Evolutionary conservation across 2,797 vertebrate species (phyloP).

Genomic region (Vespertilio murinus): DNA sequence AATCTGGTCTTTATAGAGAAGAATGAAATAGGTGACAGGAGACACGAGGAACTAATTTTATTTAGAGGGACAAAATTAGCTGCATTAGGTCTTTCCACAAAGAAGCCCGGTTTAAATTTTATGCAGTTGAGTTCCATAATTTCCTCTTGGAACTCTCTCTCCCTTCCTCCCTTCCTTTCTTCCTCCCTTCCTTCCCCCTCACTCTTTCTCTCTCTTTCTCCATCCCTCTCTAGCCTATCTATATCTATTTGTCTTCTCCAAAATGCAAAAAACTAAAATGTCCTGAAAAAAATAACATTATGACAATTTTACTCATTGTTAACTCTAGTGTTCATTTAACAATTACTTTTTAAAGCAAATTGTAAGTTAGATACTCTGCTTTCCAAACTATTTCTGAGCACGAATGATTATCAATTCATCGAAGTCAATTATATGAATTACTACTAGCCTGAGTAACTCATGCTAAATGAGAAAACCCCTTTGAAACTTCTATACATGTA

Average conservation of each 20-base stretch:
- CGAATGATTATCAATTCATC: neutral
- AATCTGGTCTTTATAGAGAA: neutral
- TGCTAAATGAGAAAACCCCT: neutral
- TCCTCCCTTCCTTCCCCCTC: neutral
- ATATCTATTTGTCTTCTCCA: neutral
- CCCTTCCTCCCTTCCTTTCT: neutral
- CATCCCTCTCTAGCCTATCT: neutral
- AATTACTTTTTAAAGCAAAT: constrained; percentile 15
- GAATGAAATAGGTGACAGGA: neutral
- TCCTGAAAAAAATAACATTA: neutral
- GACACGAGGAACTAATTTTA: neutral
- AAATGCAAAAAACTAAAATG: neutral
- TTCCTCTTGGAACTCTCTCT: neutral
- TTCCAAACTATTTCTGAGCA: neutral
- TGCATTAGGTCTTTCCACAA: neutral
- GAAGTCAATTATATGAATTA: neutral
- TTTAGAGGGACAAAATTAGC: neutral
- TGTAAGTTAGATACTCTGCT: neutral
- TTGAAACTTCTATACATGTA: neutral
- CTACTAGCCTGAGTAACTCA: neutral
- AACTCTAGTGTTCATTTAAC: neutral
- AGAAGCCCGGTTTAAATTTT: neutral
- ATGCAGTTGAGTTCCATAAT: neutral
- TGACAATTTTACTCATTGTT: neutral
- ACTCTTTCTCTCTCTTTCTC: neutral